Percentiles rank a stretch among this genome's conserved stretches.
These are phyloP conservation scores for Apotomis capreana DNA, from an alignment of 2,888 invertebrate genomes.

Conservation along the genomic window DNA sequence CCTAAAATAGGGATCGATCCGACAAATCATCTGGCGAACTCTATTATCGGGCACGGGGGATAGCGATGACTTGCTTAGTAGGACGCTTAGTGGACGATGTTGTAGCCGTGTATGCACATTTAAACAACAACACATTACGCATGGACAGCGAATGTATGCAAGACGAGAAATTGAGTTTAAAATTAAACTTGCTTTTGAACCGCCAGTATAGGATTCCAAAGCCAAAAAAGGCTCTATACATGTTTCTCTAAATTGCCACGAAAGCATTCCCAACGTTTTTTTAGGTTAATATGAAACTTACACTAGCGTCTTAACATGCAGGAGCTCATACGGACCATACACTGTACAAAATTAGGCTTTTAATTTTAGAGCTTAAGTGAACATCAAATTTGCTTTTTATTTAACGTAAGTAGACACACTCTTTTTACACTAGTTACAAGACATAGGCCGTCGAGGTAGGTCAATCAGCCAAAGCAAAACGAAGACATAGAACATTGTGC, in stretches of 20 bases:
- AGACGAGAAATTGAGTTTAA: background rate
- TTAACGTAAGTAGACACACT: too few relatives aligned
- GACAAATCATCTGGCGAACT: conserved; percentile 82
- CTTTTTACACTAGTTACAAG: too few relatives aligned
- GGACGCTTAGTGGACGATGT: conserved; percentile 30
- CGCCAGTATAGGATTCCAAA: too few relatives aligned
- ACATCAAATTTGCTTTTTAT: too few relatives aligned
- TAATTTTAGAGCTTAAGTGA: too few relatives aligned
- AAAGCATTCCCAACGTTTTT: too few relatives aligned
- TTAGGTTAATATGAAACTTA: too few relatives aligned
- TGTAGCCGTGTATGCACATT: conserved; percentile 1
- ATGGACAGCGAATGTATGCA: background rate
- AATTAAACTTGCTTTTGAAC: background rate
- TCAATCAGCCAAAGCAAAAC: background rate
- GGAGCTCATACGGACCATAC: too few relatives aligned
- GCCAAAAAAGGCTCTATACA: too few relatives aligned
- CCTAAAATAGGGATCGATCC: conserved; percentile 83
- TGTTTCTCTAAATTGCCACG: too few relatives aligned
- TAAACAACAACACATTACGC: background rate
- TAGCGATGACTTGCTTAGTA: conserved; percentile 42
- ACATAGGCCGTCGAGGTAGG: background rate
- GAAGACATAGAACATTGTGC: conserved; percentile 17
- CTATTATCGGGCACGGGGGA: conserved; percentile 61
- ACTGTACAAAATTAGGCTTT: too few relatives aligned
- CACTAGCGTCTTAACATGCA: too few relatives aligned